These are phyloP conservation scores for Sturnira hondurensis DNA, from an alignment of 2,113 vertebrate genomes.

Conservation along the genomic window DNA sequence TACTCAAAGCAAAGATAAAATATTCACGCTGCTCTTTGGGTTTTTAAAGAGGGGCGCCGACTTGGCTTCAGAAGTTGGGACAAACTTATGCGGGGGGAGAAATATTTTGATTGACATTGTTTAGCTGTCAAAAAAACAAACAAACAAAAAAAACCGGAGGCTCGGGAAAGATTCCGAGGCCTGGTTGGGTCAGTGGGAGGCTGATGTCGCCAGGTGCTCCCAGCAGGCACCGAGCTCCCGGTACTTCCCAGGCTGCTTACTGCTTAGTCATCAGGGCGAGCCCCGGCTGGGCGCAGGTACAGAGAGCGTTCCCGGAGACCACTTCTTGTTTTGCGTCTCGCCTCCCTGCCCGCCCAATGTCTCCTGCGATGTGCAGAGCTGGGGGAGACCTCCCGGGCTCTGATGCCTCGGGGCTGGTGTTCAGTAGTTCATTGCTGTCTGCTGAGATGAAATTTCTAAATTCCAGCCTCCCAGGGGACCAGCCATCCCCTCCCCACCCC, in stretches of 20 bases:
- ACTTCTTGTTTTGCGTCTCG: background rate
- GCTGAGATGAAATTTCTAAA: constrained; percentile 68
- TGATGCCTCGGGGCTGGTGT: constrained; percentile 31
- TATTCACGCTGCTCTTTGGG: background rate
- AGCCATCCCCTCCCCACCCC: constrained; percentile 8
- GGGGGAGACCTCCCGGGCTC: constrained; percentile 39
- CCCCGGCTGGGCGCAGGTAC: background rate
- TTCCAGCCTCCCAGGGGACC: constrained; percentile 56
- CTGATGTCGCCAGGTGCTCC: background rate
- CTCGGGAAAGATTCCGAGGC: background rate
- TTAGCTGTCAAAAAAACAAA: background rate
- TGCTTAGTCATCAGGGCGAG: background rate
- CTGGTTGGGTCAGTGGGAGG: background rate
- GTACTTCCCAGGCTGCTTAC: background rate
- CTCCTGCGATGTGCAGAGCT: background rate
- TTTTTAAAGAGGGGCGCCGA: background rate
- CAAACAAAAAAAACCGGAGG: background rate
- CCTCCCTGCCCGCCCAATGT: background rate
- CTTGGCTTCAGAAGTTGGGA: background rate
- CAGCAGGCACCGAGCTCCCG: background rate
- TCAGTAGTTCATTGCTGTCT: constrained; percentile 45
- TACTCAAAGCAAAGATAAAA: background rate
- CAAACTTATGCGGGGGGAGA: background rate
- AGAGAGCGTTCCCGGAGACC: background rate
- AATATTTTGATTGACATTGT: background rate